Evolutionary conservation across 2,797 vertebrate species (phyloP).

Genomic region (Sebastes alutus): DNA sequence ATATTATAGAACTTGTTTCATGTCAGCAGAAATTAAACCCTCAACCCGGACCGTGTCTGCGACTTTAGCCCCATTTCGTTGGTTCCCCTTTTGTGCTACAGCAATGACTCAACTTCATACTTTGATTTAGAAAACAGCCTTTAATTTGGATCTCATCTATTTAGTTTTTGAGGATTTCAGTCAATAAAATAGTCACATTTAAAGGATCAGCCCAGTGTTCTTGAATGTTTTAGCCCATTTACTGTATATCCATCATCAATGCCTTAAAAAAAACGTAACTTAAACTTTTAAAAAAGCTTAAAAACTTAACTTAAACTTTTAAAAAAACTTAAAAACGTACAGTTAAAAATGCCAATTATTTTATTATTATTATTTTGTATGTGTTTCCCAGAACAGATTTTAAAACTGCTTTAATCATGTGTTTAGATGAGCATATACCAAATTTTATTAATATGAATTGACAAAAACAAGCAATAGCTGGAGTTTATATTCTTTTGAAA

Average conservation of each 20-base stretch:
- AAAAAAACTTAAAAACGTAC: too few relatives aligned
- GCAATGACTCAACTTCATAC: neutral
- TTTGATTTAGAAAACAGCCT: neutral
- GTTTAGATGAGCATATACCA: neutral
- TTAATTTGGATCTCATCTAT: neutral
- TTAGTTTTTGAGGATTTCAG: neutral
- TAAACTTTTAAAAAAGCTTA: too few relatives aligned
- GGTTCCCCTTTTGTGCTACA: neutral
- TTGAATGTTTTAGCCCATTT: neutral
- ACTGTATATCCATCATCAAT: neutral
- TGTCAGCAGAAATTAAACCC: neutral
- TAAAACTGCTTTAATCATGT: neutral
- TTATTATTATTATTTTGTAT: too few relatives aligned
- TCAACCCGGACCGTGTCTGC: accelerated
- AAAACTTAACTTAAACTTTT: too few relatives aligned
- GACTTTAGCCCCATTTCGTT: neutral
- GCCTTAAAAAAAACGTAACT: too few relatives aligned
- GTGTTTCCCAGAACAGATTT: neutral
- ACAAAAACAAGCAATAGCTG: neutral
- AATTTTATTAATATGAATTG: neutral
- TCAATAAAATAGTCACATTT: neutral
- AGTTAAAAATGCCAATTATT: too few relatives aligned
- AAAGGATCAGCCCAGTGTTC: neutral
- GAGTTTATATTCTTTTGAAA: neutral
- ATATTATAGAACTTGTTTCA: neutral